Conservation (phyloP, 2,888 invertebrate species). For the Euzetes globulus region DNA sequence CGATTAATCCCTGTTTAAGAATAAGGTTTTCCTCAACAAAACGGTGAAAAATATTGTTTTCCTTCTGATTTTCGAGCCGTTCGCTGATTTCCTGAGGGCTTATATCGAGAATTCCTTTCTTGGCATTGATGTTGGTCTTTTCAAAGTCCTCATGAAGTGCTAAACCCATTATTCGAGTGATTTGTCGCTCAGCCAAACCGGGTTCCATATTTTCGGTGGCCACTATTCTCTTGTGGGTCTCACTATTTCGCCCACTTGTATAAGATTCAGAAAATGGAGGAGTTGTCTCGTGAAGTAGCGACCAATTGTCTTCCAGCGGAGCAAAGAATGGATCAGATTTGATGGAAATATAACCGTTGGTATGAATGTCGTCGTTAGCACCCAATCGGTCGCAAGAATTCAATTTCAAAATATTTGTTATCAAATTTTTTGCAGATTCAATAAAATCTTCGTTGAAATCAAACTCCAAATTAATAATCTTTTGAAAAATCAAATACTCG, state of each 20-base stretch:
- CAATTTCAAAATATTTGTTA: constrained; percentile 70
- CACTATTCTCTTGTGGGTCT: constrained; percentile 44
- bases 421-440: constrained; percentile 73
- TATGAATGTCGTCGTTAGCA: constrained; percentile 58
- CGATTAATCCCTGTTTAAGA: constrained; percentile 84
- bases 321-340: constrained; percentile 75
- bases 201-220: constrained; percentile 47
- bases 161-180: constrained; percentile 54
- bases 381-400: constrained; percentile 75
- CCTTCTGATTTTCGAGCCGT: constrained; percentile 59
- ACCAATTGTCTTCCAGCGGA: constrained; percentile 14
- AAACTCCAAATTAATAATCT: constrained; percentile 81
- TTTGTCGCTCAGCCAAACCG: constrained; percentile 34
- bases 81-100: constrained; percentile 43
- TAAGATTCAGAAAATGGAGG: constrained; percentile 48
- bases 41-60: constrained; percentile 64
- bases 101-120: constrained; percentile 40
- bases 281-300: not conserved
- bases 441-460: constrained; percentile 88
- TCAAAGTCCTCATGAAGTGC: constrained; percentile 56
- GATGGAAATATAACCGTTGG: constrained; percentile 66
- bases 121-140: constrained; percentile 42
- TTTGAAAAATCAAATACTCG: constrained; percentile 93
- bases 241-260: constrained; percentile 60
- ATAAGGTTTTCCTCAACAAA: constrained; percentile 88